Percentiles rank a stretch among this genome's conserved stretches.
Evolutionary conservation across 2,888 invertebrate species (phyloP).

Genomic region (Dorcus hopei): DNA sequence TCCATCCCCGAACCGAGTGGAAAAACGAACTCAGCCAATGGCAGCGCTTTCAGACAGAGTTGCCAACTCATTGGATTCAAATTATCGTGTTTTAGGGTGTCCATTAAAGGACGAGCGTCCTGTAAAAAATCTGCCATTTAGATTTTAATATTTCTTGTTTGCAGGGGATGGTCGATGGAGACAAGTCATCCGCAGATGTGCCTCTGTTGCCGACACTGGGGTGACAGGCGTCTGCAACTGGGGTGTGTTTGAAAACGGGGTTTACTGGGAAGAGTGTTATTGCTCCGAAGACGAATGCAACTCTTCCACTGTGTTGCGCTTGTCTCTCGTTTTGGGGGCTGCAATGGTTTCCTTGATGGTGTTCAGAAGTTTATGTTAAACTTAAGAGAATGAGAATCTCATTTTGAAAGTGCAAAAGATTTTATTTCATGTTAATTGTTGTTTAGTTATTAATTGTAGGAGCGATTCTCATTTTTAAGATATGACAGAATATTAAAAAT

Average conservation of each 20-base stretch:
- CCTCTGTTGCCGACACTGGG: conserved; percentile 85
- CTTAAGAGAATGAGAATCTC: too few species aligned
- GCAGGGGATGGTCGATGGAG: conserved; percentile 96
- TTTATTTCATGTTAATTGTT: too few species aligned
- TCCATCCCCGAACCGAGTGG: too few species aligned
- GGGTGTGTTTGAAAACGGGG: conserved; percentile 92
- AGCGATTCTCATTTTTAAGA: too few species aligned
- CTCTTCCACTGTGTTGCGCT: conserved; percentile 24
- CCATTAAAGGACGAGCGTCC: too few species aligned
- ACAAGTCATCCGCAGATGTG: conserved; percentile 85
- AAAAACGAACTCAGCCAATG: too few species aligned
- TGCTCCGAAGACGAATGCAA: conserved; percentile 92
- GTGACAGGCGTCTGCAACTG: conserved; percentile 95
- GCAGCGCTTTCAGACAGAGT: too few species aligned
- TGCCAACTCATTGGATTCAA: too few species aligned
- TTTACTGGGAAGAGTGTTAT: conserved; percentile 96
- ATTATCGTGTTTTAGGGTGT: too few species aligned
- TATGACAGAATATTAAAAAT: too few species aligned
- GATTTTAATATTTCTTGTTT: conserved; percentile 27
- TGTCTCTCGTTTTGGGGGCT: not conserved
- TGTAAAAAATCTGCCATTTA: not conserved
- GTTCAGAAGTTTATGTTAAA: not conserved
- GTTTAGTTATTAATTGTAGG: too few species aligned
- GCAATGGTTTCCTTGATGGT: not conserved
- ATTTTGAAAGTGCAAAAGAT: too few species aligned